Evolutionary conservation across 2,113 vertebrate genomes (phyloP).

Genomic region (Tyto alba): DNA sequence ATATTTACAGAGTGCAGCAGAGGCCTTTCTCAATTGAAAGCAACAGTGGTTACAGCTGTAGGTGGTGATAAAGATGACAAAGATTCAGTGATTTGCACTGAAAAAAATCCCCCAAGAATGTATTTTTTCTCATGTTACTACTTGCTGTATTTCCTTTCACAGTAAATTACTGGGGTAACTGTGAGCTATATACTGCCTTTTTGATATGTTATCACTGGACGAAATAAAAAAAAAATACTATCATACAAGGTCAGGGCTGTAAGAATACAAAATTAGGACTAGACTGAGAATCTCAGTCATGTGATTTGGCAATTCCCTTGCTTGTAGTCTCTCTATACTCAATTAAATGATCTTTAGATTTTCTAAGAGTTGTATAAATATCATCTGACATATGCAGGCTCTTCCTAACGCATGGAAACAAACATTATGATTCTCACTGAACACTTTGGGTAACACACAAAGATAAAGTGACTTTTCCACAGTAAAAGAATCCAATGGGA

Average conservation of each 20-base stretch:
- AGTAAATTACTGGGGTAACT: not conserved
- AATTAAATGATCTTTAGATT: not conserved
- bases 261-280: not conserved
- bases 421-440: not conserved
- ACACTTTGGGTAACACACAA: not conserved
- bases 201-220: not conserved
- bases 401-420: not conserved
- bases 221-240: not conserved
- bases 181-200: not conserved
- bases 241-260: not conserved
- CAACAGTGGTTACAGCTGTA: not conserved
- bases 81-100: not conserved
- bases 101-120: not conserved
- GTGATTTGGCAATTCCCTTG: not conserved
- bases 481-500: not conserved
- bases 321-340: not conserved
- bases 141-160: not conserved
- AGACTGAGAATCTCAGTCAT: not conserved
- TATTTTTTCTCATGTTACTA: not conserved
- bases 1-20: not conserved
- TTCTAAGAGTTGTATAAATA: not conserved
- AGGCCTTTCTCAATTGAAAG: not conserved
- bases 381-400: not conserved
- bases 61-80: not conserved
- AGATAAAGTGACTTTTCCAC: not conserved